These are phyloP conservation scores for Triplophysa siluroides DNA, from an alignment of 2,113 vertebrate genomes.

Conservation along the genomic window DNA sequence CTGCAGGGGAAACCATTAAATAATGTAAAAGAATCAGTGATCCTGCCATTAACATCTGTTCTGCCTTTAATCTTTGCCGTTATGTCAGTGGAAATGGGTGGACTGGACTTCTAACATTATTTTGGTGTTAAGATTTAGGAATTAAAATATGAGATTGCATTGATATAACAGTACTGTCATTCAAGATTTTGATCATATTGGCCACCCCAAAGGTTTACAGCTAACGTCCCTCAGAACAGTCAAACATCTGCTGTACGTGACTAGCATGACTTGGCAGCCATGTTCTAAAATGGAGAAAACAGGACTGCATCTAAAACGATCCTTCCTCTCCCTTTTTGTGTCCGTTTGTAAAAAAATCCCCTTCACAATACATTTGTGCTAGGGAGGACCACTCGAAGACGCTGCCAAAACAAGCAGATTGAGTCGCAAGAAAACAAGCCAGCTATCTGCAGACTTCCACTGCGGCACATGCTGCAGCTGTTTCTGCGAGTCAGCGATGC, in stretches of 20 bases:
- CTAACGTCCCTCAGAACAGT: slow-evolving; percentile 1
- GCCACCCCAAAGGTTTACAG: too few relatives aligned
- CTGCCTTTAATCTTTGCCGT: slow-evolving; percentile 39
- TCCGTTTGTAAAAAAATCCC: slow-evolving; percentile 45
- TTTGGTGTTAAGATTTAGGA: too few relatives aligned
- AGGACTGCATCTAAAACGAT: slow-evolving; percentile 35
- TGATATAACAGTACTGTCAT: neutral
- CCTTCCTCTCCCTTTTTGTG: slow-evolving; percentile 45
- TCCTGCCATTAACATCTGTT: slow-evolving; percentile 20
- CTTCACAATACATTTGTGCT: slow-evolving; percentile 60
- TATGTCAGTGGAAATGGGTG: slow-evolving; percentile 13
- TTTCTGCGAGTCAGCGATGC: slow-evolving; percentile 40
- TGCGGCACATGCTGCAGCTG: slow-evolving; percentile 49
- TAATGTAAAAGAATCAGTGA: slow-evolving; percentile 42
- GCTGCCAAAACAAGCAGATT: slow-evolving; percentile 65
- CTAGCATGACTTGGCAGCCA: slow-evolving; percentile 21
- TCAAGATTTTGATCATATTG: neutral
- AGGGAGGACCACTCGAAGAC: slow-evolving; percentile 26
- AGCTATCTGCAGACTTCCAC: slow-evolving; percentile 52
- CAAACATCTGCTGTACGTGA: slow-evolving; percentile 22
- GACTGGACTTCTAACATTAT: neutral
- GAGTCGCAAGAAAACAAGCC: slow-evolving; percentile 65
- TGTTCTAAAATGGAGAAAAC: slow-evolving; percentile 48
- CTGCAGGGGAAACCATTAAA: slow-evolving; percentile 42
- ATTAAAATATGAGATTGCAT: too few relatives aligned